Conservation (phyloP, 2,797 vertebrate species). For the Myotis daubentonii region DNA sequence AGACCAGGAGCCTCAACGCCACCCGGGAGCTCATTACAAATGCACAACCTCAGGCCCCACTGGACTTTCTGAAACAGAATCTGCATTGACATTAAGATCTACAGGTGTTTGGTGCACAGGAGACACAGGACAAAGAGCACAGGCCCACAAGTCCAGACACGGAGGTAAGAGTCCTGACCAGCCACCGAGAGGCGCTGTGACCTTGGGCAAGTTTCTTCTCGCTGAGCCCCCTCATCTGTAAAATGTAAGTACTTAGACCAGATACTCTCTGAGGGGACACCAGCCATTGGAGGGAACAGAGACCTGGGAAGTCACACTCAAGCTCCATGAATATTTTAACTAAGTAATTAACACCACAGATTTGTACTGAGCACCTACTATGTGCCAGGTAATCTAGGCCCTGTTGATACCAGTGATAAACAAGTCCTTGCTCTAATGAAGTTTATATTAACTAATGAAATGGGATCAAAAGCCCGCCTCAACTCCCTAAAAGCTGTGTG, state of each 20-base stretch:
- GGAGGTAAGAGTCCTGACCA: not conserved
- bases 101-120: fast-evolving
- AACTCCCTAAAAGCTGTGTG: not conserved
- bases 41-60: not conserved
- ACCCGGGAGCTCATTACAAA: not conserved
- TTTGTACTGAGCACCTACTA: not conserved
- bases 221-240: not conserved
- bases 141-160: not conserved
- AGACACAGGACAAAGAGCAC: not conserved
- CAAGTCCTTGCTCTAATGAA: not conserved
- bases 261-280: not conserved
- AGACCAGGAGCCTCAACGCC: not conserved
- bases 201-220: not conserved
- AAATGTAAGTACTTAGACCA: not conserved
- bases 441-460: not conserved
- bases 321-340: not conserved
- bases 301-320: not conserved
- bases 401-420: not conserved
- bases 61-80: not conserved
- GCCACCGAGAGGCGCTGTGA: not conserved
- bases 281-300: not conserved
- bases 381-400: not conserved
- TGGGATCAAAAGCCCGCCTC: not conserved
- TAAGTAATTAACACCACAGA: not conserved
- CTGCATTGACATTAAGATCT: not conserved